Conservation (phyloP, 2,888 invertebrate species). For the Drosophila fulvimacula region DNA sequence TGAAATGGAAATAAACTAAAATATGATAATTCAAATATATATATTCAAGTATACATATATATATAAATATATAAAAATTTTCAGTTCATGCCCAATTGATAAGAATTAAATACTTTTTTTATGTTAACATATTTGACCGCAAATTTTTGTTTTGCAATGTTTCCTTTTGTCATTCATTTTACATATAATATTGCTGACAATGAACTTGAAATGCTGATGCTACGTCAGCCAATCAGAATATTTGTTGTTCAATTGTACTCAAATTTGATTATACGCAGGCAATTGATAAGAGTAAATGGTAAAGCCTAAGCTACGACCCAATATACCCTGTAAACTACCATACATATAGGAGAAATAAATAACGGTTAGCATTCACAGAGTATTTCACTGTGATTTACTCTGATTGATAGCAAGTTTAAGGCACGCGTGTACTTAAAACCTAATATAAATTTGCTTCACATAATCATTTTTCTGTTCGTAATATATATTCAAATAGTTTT, state of each 20-base stretch:
- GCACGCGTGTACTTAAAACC: not conserved
- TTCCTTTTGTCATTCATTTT: not conserved
- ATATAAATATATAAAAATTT: not conserved
- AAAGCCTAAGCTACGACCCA: too few species aligned
- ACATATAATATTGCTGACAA: not conserved
- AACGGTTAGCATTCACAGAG: not conserved
- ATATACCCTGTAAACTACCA: not conserved
- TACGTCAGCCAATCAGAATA: constrained; percentile 1
- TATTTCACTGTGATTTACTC: not conserved
- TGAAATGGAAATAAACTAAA: not conserved
- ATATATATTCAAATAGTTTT: constrained; percentile 2
- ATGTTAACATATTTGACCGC: not conserved
- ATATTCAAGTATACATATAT: too few species aligned
- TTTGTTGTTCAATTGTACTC: not conserved
- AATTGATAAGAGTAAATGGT: constrained; percentile 26
- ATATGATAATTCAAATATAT: not conserved
- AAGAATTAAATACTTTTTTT: not conserved
- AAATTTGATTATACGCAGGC: constrained; percentile 3
- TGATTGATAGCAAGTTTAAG: not conserved
- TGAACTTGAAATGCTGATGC: constrained; percentile 32
- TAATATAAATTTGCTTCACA: not conserved
- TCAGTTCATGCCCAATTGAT: not conserved
- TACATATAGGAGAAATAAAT: not conserved
- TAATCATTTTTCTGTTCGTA: not conserved
- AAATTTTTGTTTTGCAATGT: not conserved